Evolutionary conservation across 2,113 vertebrate genomes (phyloP).

Genomic region (Dipodomys stephensi): DNA sequence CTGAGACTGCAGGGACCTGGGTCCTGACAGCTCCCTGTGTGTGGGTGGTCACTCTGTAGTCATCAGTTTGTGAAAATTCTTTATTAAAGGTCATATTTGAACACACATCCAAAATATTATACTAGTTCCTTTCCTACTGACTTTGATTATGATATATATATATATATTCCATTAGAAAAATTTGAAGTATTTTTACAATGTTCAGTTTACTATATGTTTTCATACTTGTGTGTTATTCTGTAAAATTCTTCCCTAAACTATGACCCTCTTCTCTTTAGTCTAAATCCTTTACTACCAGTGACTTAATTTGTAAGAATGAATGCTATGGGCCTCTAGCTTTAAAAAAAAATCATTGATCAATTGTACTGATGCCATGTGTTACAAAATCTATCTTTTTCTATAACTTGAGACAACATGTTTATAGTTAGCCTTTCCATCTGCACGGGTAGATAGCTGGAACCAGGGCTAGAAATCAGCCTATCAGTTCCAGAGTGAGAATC

Average conservation of each 20-base stretch:
- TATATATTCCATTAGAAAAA: neutral
- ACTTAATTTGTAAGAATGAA: neutral
- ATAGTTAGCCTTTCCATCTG: neutral
- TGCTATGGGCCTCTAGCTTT: neutral
- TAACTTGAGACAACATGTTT: neutral
- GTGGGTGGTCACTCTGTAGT: neutral
- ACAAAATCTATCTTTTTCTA: neutral
- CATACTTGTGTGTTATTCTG: neutral
- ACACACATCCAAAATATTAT: neutral
- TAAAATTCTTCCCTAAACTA: neutral
- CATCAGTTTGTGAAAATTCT: neutral
- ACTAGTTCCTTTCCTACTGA: neutral
- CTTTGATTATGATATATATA: neutral
- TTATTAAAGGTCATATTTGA: neutral
- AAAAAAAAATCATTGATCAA: neutral
- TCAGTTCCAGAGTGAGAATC: neutral
- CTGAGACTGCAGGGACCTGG: too few species aligned
- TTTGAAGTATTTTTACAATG: neutral
- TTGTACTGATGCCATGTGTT: neutral
- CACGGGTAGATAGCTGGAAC: neutral
- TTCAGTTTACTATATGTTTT: neutral
- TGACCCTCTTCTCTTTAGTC: neutral
- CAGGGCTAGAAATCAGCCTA: neutral
- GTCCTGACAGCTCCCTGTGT: too few species aligned
- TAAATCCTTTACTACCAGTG: neutral